Evolutionary conservation across 2,797 vertebrate species (phyloP).

Genomic region (Geotrypetes seraphini): DNA sequence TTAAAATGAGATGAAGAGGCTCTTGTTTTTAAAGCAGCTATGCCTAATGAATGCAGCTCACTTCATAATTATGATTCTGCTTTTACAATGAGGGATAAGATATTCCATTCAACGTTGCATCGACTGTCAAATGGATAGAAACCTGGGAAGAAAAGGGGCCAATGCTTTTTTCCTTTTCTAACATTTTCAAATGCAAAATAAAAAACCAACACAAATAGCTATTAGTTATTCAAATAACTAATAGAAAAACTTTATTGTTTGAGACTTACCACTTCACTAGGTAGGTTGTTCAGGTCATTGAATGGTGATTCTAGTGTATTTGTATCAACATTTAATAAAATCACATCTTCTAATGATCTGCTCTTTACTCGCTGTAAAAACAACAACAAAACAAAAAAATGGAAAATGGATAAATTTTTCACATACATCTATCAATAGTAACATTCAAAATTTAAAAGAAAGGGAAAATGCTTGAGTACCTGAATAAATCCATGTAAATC

Average conservation of each 20-base stretch:
- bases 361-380: constrained; percentile 73
- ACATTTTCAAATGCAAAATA: constrained; percentile 23
- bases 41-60: constrained; percentile 70
- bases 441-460: too few species aligned
- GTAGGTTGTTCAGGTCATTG: constrained; percentile 85
- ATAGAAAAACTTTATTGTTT: neutral
- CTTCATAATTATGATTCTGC: constrained; percentile 61
- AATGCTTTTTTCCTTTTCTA: constrained; percentile 13
- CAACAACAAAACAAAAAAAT: constrained; percentile 9
- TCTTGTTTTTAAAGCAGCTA: constrained; percentile 58
- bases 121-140: constrained; percentile 53
- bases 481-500: too few species aligned
- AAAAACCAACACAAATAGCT: constrained; percentile 8
- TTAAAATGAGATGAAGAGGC: constrained; percentile 80
- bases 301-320: constrained; percentile 88
- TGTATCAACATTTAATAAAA: constrained; percentile 92
- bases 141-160: constrained; percentile 17
- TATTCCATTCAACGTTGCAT: constrained; percentile 46
- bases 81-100: constrained; percentile 62
- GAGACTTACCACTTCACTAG: constrained; percentile 88
- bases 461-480: too few species aligned
- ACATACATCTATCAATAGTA: too few species aligned
- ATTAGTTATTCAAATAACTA: constrained; percentile 7
- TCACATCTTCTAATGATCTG: constrained; percentile 86
- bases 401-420: too few species aligned